These are phyloP conservation scores for Ceratitis capitata DNA, from an alignment of 1,140 invertebrate genomes.

Conservation along the genomic window DNA sequence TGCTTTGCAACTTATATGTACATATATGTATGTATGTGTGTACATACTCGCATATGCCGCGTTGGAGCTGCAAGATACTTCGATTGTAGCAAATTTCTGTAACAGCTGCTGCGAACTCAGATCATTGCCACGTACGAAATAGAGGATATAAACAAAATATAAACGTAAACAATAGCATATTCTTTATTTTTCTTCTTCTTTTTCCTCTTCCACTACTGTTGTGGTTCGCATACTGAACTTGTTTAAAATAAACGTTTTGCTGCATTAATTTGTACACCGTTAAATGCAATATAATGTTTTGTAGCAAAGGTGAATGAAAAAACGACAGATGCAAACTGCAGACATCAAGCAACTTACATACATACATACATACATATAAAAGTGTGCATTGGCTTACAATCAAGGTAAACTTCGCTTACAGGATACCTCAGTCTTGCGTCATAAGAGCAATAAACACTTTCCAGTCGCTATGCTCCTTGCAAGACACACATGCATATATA, in stretches of 20 bases:
- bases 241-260: background rate
- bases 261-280: background rate
- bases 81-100: background rate
- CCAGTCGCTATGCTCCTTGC: background rate
- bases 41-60: background rate
- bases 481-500: background rate
- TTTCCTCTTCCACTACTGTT: background rate
- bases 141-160: constrained; percentile 15
- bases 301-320: background rate
- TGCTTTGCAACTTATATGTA: background rate
- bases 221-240: background rate
- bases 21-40: background rate
- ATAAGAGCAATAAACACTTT: background rate
- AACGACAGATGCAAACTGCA: constrained; percentile 26
- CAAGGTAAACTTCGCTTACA: background rate
- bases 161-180: constrained; percentile 33
- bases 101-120: background rate
- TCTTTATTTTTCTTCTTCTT: background rate
- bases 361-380: no score
- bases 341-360: background rate
- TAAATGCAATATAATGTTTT: background rate
- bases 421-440: background rate
- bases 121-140: background rate
- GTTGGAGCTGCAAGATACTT: background rate
- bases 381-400: background rate